Base-by-base conservation (phyloP, 1,140 invertebrate species). In the Littorina saxatilis region DNA sequence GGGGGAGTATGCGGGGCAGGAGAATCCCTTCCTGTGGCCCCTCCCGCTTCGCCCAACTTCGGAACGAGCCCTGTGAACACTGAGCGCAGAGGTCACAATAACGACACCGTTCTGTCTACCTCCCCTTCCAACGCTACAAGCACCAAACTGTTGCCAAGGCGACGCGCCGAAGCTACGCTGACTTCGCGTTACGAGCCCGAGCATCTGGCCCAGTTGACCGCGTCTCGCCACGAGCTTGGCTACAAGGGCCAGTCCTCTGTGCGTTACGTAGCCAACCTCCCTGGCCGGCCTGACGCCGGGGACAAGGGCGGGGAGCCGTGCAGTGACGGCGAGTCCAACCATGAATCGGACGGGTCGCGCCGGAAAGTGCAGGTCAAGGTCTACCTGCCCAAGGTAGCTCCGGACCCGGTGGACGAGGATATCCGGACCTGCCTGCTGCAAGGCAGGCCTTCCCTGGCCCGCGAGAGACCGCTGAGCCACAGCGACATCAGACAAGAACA, bases 361-460 rank as follows among this genome's bases (percentile, higher is more conserved):
- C 55, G 74, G 70, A 85, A 80, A 61, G 43, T 84, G 9, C n/a
- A 37, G 15, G 78, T 84, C 1, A 47, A 80, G 27, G 79, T 84
- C n/a, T 82, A 76, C 50, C 32, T 84, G 23, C 83, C 83, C 35
- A 80, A 61, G 43, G 80, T 80, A 3, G 73, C 32, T 27, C 20
- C 52, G 15, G 83, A 82, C 7, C 4, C 61, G 2, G 58, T 13
- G 17, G 81, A 82, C 15, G 83, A 82, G 13, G 83, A 81, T 43
- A 27, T 82, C 23, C 35, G 20, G 43, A 35, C 76, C 0, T 78
- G 79, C 43, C 27, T 80, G 1, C 43, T 80, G 23, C 66, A 80
- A 23, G 79, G 79, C 13, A 47, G 43, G 23, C 68, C 68, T 1
- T 13, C 68, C 20, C 47, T 80, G 23, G 68, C 68, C 23, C 68